Evolutionary conservation across 2,113 vertebrate species (phyloP).

Genomic region (Sciurus niger): DNA sequence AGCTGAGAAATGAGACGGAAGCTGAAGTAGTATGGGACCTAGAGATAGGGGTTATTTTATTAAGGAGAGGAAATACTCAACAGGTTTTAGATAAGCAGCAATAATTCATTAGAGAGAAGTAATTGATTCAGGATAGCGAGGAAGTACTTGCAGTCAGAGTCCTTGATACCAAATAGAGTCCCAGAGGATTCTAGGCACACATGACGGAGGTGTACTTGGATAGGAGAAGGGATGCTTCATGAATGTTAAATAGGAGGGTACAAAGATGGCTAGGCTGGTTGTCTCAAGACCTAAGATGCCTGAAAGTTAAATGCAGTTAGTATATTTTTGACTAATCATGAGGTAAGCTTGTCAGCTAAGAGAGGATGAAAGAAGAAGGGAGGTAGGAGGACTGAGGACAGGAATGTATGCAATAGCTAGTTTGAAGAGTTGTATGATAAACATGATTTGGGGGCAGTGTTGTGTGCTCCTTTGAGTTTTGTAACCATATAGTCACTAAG

Average conservation of each 20-base stretch:
- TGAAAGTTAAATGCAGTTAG: neutral
- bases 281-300: neutral
- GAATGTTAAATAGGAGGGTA: neutral
- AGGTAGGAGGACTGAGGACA: neutral
- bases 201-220: neutral
- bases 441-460: neutral
- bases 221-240: neutral
- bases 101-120: constrained; percentile 44
- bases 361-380: neutral
- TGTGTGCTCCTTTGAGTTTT: neutral
- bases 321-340: constrained; percentile 12
- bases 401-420: neutral
- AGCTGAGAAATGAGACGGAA: neutral
- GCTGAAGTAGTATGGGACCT: neutral
- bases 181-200: neutral
- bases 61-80: neutral
- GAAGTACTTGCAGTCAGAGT: neutral
- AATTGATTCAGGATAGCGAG: neutral
- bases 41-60: neutral
- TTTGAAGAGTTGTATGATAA: neutral
- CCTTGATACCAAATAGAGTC: neutral
- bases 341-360: neutral
- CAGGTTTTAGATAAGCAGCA: neutral
- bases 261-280: neutral
- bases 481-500: neutral